Evolutionary conservation across 2,113 vertebrate genomes (phyloP).

Genomic region (Psittacara wagleri): DNA sequence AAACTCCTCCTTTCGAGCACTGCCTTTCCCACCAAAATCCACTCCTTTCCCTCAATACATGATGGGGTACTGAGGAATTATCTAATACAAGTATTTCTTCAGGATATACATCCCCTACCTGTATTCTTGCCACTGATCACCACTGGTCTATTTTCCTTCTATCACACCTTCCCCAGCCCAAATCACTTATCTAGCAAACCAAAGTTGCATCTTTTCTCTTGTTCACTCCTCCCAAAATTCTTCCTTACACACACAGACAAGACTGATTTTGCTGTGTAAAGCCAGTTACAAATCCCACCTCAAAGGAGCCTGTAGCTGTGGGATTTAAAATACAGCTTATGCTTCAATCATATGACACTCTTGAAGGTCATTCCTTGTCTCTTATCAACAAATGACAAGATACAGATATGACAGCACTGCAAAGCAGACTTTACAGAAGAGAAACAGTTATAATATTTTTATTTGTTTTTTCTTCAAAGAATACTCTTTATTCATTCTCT

Average conservation of each 20-base stretch:
- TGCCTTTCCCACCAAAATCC: background rate
- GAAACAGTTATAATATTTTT: background rate
- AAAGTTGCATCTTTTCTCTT: background rate
- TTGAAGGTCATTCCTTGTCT: background rate
- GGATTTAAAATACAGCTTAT: background rate
- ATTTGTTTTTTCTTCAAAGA: background rate
- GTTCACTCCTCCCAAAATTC: background rate
- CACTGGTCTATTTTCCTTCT: background rate
- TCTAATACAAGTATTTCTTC: background rate
- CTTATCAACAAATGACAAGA: background rate
- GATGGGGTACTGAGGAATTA: background rate
- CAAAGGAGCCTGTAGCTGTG: background rate
- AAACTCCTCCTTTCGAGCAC: background rate
- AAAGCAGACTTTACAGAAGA: background rate
- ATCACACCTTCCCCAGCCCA: background rate
- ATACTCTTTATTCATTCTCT: constrained; percentile 5
- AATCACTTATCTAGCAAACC: background rate
- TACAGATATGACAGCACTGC: background rate
- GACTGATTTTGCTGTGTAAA: background rate
- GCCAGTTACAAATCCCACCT: background rate
- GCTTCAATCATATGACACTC: background rate
- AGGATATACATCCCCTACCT: background rate
- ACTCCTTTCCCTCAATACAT: background rate
- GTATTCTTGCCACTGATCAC: background rate
- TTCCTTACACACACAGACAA: background rate